These are phyloP conservation scores for Papilio polyxenes DNA, from an alignment of 1,140 invertebrate genomes.

Conservation along the genomic window DNA sequence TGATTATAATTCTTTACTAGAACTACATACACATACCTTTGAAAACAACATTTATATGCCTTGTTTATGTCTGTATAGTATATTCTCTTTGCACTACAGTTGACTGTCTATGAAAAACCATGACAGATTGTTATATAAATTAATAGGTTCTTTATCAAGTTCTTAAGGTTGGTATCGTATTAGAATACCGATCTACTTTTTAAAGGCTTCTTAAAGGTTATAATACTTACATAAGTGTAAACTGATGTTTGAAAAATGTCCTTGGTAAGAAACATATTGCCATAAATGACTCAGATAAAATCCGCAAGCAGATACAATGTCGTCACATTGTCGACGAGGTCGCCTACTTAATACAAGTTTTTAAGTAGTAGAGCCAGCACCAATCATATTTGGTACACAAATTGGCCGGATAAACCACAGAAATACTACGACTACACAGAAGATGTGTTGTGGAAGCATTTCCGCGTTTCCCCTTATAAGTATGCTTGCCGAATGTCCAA, in stretches of 20 bases:
- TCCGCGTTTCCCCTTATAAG: no score
- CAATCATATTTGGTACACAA: no score
- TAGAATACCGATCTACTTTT: background rate
- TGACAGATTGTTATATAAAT: background rate
- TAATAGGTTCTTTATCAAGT: constrained; percentile 21
- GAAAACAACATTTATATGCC: background rate
- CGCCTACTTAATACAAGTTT: background rate
- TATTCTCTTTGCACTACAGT: background rate
- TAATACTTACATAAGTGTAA: background rate
- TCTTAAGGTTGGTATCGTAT: no score
- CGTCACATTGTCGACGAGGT: background rate
- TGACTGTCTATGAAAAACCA: background rate
- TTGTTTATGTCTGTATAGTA: background rate
- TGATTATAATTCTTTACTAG: background rate
- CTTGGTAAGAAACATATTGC: background rate
- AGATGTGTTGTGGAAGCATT: no score
- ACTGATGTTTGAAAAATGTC: background rate
- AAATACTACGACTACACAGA: no score
- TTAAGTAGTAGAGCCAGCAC: no score
- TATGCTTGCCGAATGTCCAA: no score
- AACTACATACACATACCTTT: no score
- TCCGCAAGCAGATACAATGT: background rate
- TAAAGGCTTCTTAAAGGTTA: no score
- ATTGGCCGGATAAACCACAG: no score
- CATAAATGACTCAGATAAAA: background rate